Evolutionary conservation across 1,140 invertebrate genomes (phyloP).

Genomic region (Listronotus bonariensis): DNA sequence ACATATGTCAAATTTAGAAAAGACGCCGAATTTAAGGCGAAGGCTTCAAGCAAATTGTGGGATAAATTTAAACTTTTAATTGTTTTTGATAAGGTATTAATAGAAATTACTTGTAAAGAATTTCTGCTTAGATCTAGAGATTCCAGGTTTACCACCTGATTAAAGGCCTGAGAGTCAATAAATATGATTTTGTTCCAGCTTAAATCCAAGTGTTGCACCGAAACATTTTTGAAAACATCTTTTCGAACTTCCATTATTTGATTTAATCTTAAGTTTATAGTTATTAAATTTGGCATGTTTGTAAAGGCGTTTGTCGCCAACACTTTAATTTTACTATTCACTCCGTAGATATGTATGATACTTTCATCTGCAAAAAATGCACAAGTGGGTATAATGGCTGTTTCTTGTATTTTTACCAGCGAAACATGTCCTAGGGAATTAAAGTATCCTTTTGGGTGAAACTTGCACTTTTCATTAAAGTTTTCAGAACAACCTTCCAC

Average conservation of each 20-base stretch:
- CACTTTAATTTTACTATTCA: slow-evolving; percentile 12
- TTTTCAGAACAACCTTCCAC: slow-evolving; percentile 5
- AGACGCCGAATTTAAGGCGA: slow-evolving; percentile 5
- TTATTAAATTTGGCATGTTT: slow-evolving; percentile 11
- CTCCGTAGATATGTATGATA: slow-evolving; percentile 8
- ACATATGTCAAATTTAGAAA: slow-evolving; percentile 8
- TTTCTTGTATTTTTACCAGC: slow-evolving; percentile 14
- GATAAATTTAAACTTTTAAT: background rate
- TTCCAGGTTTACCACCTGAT: background rate
- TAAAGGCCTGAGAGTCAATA: slow-evolving; percentile 10
- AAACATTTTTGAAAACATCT: slow-evolving; percentile 11
- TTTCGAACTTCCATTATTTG: slow-evolving; percentile 8
- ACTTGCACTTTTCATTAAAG: background rate
- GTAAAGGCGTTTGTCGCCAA: slow-evolving; percentile 1
- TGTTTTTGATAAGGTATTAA: slow-evolving; percentile 3
- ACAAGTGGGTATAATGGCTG: slow-evolving; percentile 10
- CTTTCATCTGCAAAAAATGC: background rate
- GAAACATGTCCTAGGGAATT: slow-evolving; percentile 1
- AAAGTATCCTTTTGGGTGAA: background rate
- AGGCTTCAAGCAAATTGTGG: slow-evolving; percentile 1
- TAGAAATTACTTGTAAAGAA: background rate
- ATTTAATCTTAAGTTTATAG: slow-evolving; percentile 6
- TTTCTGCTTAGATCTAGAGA: slow-evolving; percentile 7
- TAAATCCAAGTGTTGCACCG: slow-evolving; percentile 5
- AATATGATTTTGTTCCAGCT: slow-evolving; percentile 17